Conservation (phyloP, 2,113 vertebrate species). For the Oxygymnocypris stewartii region DNA sequence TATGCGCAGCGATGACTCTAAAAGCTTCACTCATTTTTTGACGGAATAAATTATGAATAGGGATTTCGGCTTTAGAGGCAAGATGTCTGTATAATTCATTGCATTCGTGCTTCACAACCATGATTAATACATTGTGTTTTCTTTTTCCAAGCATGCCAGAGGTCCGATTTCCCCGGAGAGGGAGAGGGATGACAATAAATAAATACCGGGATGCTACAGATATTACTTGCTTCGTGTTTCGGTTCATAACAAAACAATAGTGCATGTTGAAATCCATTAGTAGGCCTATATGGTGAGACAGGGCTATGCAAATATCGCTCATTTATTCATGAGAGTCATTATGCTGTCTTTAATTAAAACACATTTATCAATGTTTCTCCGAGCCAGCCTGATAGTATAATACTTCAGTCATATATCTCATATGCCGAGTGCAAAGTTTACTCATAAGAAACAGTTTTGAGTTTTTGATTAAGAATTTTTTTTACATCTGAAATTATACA, state of each 20-base stretch:
- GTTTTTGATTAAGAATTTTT: not conserved
- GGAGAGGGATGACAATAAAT: slow-evolving; percentile 27
- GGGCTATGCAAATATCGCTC: not conserved
- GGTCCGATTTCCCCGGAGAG: not conserved
- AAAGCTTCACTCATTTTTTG: slow-evolving; percentile 53
- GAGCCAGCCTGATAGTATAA: not conserved
- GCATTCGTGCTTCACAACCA: slow-evolving; percentile 40
- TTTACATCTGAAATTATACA: too few species aligned
- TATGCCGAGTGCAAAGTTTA: not conserved
- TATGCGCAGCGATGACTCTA: slow-evolving; percentile 27
- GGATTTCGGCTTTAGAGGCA: slow-evolving; percentile 44
- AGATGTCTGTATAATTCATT: slow-evolving; percentile 47
- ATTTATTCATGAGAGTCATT: slow-evolving; percentile 6
- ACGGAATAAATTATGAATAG: slow-evolving; percentile 65
- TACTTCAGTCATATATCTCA: not conserved
- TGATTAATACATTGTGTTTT: not conserved
- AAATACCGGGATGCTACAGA: not conserved
- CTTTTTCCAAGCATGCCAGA: not conserved
- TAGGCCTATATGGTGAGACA: not conserved
- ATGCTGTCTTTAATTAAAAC: slow-evolving; percentile 22
- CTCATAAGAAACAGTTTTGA: not conserved
- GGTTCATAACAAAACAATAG: not conserved
- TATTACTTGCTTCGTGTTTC: not conserved
- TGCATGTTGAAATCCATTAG: not conserved
- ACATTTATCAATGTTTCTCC: slow-evolving; percentile 1